Percentiles rank a stretch among this genome's conserved stretches.
phyloP scores from a whole-genome alignment of 2,113 vertebrate genomes.

The Accipiter cooperii region DNA sequence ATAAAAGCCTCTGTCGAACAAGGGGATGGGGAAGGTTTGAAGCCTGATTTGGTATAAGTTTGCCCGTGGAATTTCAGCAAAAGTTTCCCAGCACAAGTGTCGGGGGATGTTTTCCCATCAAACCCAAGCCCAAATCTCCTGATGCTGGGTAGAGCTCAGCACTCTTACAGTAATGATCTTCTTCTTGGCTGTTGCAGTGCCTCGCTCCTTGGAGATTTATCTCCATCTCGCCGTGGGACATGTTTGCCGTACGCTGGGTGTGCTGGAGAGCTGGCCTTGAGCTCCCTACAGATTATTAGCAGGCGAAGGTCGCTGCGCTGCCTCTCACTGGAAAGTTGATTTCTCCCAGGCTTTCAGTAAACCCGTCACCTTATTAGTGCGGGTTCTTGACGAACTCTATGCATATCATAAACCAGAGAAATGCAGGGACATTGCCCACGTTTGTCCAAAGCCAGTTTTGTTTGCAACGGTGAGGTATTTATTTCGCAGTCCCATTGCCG shows the following conservation, averaged over 20 bases:
- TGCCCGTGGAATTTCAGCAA: background rate
- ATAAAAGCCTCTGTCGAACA: conserved; percentile 20
- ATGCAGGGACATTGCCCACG: accelerated
- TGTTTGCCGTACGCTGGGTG: background rate
- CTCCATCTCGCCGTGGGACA: background rate
- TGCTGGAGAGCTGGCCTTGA: background rate
- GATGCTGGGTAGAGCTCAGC: background rate
- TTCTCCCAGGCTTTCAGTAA: background rate
- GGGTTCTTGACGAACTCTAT: background rate
- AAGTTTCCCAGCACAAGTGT: background rate
- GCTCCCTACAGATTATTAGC: background rate
- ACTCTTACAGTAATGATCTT: background rate
- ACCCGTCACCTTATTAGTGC: background rate
- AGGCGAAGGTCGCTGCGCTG: background rate
- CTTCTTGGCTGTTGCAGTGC: background rate
- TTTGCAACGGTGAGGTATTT: background rate
- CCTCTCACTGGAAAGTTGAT: background rate
- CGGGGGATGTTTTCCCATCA: background rate
- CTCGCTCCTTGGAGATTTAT: background rate
- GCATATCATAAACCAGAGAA: background rate
- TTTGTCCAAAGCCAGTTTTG: background rate
- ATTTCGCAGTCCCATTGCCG: background rate
- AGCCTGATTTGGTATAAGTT: background rate
- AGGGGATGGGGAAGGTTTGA: conserved; percentile 44
- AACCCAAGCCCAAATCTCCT: background rate